Base-by-base conservation (phyloP, 2,888 invertebrate species). In the Dolichomitus sp. region DNA sequence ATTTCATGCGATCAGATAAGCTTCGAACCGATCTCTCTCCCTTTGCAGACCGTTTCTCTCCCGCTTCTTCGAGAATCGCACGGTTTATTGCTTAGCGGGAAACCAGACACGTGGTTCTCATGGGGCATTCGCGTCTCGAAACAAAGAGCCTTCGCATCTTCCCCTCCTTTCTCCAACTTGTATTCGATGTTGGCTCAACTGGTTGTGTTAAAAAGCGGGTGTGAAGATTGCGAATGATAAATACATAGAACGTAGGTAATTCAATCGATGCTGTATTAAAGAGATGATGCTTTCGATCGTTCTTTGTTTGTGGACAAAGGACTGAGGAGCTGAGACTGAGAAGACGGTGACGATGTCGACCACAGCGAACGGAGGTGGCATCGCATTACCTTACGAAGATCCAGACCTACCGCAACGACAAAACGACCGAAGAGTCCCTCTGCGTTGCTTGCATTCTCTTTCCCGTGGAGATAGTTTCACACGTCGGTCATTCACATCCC, bases 361-460 rank as follows among this genome's bases (percentile, higher is more conserved):
- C 81, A 68, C 81, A 80, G 68, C 66, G 68, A 68, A 68, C 73
- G 57, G 69, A 69, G 65, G 61, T 59, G 68, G 70, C 63, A 61
- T 81, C 77, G 81, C 80, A 63, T 81, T 70, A 78, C 75, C 77
- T 81, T 72, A 70, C 74, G 57, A 75, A 68, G 86, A 88, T 87
- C 90, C 88, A 87, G 90, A 91, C 91, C 91, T 91, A 91, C 91
- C 91, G 89, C 91, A 91, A 91, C 88, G 85, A 87, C 87, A 86
- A 89, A 65, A 89, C 87, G 88, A 87, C 88, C 87, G 88, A 87
- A 73, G 76, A 65, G 57, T 74, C 59, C 42, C 86, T 84, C 81
- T 23, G 59, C 84, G 84, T 84, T 83, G 85, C 82, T 42, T 63
- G 75, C 84, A 80, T 81, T 84, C 86, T 76, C 79, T 30, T 57